Percentiles rank a stretch among this genome's conserved stretches.
These are phyloP conservation scores for Cerceris ruficornis DNA, from an alignment of 2,888 invertebrate species.

Conservation along the genomic window DNA sequence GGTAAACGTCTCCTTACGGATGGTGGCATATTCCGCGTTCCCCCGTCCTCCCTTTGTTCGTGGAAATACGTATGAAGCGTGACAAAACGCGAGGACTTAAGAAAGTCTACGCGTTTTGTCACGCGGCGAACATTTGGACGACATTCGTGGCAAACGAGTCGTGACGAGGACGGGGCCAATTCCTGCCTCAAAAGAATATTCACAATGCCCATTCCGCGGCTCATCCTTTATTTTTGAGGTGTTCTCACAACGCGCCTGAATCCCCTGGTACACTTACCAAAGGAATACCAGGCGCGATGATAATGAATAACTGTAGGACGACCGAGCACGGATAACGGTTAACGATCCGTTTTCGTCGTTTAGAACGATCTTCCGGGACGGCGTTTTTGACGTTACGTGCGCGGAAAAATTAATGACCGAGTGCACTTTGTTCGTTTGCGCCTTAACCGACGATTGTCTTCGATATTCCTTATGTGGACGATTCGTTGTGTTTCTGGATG, in stretches of 20 bases:
- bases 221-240: conserved; percentile 60
- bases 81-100: conserved; percentile 61
- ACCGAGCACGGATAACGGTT: conserved; percentile 40
- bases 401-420: not conserved
- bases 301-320: conserved; percentile 55
- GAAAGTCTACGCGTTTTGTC: conserved; percentile 62
- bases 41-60: conserved; percentile 40
- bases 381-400: not conserved
- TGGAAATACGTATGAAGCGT: conserved; percentile 51
- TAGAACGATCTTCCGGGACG: not conserved
- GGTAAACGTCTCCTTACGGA: conserved; percentile 39
- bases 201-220: conserved; percentile 60
- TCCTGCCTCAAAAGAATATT: conserved; percentile 63
- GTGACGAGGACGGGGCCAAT: conserved; percentile 59
- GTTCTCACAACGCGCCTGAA: conserved; percentile 33
- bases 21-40: conserved; percentile 23
- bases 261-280: conserved; percentile 44
- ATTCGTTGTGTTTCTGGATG: too few relatives aligned
- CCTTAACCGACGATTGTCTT: too few relatives aligned
- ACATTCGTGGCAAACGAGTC: conserved; percentile 68
- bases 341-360: conserved; percentile 32
- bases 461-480: too few relatives aligned
- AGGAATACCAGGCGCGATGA: conserved; percentile 16
- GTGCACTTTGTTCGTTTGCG: not conserved
- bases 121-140: conserved; percentile 60